A percentile compares a stretch with the other conserved stretches of the same genome.
phyloP scores from a whole-genome alignment of 2,113 vertebrate genomes.

The human region DNA sequence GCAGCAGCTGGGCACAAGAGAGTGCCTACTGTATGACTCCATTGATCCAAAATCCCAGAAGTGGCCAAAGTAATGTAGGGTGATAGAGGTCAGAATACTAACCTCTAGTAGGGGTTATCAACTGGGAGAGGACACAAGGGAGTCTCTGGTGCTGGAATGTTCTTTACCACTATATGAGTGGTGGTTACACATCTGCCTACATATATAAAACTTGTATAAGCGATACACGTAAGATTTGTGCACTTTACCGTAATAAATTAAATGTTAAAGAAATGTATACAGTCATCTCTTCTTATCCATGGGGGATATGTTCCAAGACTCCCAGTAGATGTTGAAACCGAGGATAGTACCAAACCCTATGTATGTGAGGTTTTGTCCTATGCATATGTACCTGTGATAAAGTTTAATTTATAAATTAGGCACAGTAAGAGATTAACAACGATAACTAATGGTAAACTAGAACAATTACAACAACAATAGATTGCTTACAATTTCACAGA shows the following conservation, averaged over 20 bases:
- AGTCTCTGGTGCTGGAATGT: neutral
- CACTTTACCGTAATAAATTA: neutral
- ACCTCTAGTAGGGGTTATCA: neutral
- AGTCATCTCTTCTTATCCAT: neutral
- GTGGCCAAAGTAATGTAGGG: neutral
- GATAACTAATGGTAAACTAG: neutral
- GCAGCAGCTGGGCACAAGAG: neutral
- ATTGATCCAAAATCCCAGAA: neutral
- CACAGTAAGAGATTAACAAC: neutral
- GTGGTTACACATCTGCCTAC: too few species aligned
- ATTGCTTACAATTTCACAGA: neutral
- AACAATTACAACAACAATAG: neutral
- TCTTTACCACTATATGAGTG: neutral
- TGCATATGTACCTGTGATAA: neutral
- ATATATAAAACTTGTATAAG: fast-evolving
- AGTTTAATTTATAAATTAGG: neutral
- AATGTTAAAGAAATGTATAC: neutral
- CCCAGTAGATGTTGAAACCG: neutral
- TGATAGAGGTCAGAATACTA: neutral
- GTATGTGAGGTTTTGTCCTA: neutral
- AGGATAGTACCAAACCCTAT: neutral
- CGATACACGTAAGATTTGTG: too few species aligned
- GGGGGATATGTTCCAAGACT: neutral
- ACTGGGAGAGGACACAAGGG: neutral
- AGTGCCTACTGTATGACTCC: fast-evolving